A percentile compares a stretch with the other conserved stretches of the same genome.
Conservation (phyloP, 2,888 invertebrate species). For the Zygogramma bicolorata region DNA sequence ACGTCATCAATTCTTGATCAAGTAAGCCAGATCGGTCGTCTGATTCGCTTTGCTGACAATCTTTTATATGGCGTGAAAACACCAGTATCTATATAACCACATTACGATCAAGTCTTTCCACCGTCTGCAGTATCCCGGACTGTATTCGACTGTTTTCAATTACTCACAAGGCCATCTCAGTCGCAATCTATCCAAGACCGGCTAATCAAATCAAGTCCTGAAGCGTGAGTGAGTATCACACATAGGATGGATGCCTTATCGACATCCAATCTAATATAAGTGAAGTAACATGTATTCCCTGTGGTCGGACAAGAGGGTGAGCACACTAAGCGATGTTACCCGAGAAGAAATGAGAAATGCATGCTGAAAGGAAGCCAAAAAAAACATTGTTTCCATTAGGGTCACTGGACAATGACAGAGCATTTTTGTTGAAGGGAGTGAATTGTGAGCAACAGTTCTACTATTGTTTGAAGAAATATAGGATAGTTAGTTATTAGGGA, state of each 20-base stretch:
- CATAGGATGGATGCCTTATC: constrained; percentile 1
- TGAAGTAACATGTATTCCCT: constrained; percentile 18
- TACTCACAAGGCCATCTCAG: constrained; percentile 34
- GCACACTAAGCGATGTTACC: neutral
- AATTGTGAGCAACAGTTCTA: too few species aligned
- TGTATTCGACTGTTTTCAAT: constrained; percentile 38
- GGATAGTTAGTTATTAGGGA: too few species aligned
- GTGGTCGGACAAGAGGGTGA: neutral
- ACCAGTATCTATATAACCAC: neutral
- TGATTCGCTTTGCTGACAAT: neutral
- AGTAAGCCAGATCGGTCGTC: too few species aligned
- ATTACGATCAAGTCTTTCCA: neutral
- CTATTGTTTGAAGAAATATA: too few species aligned
- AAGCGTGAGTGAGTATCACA: constrained; percentile 1
- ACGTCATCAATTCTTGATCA: too few species aligned
- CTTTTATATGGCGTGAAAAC: too few species aligned
- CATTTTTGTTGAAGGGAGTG: too few species aligned
- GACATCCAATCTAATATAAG: constrained; percentile 14
- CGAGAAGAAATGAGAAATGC: neutral
- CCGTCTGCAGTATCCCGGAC: neutral
- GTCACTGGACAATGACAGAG: too few species aligned
- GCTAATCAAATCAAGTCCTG: constrained; percentile 30
- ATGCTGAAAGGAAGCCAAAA: too few species aligned
- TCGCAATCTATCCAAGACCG: constrained; percentile 25
- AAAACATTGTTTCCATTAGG: too few species aligned